Percentiles rank a stretch among this genome's conserved stretches.
Evolutionary conservation across 2,888 invertebrate species (phyloP).

Genomic region (Rhagophthalmus giganteus): DNA sequence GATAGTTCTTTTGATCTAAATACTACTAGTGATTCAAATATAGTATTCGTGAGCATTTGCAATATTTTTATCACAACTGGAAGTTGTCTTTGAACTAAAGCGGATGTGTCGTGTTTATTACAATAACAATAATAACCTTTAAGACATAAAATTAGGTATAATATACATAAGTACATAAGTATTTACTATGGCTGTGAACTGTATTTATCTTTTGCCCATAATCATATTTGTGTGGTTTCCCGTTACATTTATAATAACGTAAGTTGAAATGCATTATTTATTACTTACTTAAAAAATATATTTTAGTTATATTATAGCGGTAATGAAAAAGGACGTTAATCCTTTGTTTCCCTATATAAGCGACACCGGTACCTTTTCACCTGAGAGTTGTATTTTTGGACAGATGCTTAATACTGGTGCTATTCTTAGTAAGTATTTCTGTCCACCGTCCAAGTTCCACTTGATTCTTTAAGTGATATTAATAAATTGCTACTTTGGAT

Average conservation of each 20-base stretch:
- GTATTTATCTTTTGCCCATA: constrained; percentile 41
- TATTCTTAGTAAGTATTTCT: constrained; percentile 26
- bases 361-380: constrained; percentile 68
- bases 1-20: too few species aligned
- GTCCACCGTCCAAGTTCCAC: too few species aligned
- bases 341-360: constrained; percentile 71
- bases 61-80: too few species aligned
- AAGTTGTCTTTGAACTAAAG: too few species aligned
- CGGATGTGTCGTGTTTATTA: too few species aligned
- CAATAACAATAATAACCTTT: background rate
- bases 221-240: constrained; percentile 44
- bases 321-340: constrained; percentile 61
- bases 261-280: constrained; percentile 34
- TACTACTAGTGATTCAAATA: too few species aligned
- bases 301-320: constrained; percentile 2
- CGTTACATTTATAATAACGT: constrained; percentile 47
- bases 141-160: background rate
- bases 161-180: background rate
- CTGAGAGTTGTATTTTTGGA: constrained; percentile 75
- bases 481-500: too few species aligned
- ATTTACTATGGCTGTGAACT: constrained; percentile 2
- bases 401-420: constrained; percentile 66
- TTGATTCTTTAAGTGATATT: too few species aligned
- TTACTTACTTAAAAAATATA: background rate
- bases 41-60: too few species aligned